A percentile compares a stretch with the other conserved stretches of the same genome.
Evolutionary conservation across 2,797 vertebrate genomes (phyloP).

Genomic region (Cirrhinus mrigala): DNA sequence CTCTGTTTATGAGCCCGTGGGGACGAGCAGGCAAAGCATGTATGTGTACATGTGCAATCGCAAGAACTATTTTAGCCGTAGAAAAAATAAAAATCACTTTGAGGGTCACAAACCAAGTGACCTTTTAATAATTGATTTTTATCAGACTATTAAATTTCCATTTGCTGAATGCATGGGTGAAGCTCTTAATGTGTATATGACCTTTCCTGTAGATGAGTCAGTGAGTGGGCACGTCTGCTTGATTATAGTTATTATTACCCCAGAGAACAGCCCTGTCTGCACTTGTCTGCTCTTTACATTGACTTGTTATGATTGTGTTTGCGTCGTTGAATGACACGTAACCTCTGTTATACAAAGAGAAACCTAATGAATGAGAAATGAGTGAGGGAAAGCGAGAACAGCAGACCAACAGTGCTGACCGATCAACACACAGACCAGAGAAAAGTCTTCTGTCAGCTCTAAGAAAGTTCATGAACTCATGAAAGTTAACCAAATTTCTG

Average conservation of each 20-base stretch:
- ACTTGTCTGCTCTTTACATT: conserved; percentile 42
- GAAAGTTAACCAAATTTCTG: neutral
- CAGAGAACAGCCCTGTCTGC: conserved; percentile 35
- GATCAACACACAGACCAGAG: neutral
- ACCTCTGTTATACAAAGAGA: conserved; percentile 6
- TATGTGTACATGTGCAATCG: neutral
- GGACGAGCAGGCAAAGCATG: conserved; percentile 4
- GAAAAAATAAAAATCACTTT: neutral
- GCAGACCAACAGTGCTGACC: neutral
- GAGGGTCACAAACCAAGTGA: conserved; percentile 10
- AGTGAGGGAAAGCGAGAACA: neutral
- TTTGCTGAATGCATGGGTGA: conserved; percentile 37
- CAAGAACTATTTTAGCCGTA: conserved; percentile 16
- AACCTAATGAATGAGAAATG: neutral
- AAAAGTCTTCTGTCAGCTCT: neutral
- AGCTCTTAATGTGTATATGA: conserved; percentile 29
- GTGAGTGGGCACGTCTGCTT: conserved; percentile 17
- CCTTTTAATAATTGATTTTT: conserved; percentile 27
- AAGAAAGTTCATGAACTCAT: neutral
- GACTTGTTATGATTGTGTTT: conserved; percentile 31
- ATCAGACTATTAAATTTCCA: conserved; percentile 35
- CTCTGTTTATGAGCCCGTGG: conserved; percentile 12
- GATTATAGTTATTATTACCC: conserved; percentile 45
- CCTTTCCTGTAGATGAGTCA: conserved; percentile 43
- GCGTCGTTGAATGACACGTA: conserved; percentile 22